Evolutionary conservation across 2,888 invertebrate species (phyloP).

Genomic region (Cremastobaeus sp.): DNA sequence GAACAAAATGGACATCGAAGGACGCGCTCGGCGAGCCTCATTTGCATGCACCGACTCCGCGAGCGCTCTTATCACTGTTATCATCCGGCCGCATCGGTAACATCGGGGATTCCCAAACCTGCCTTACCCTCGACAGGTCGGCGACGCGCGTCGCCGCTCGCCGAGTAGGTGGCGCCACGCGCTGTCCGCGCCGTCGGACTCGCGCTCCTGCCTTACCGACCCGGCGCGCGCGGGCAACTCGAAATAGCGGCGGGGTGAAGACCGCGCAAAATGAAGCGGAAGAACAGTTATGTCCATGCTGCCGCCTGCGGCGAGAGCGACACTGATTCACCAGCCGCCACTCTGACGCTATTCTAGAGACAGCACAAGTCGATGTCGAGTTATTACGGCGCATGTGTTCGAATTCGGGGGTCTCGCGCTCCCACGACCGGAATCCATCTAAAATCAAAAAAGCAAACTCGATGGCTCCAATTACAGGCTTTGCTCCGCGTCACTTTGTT

Average conservation of each 20-base stretch:
- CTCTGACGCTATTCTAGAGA: slow-evolving; percentile 22
- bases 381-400: slow-evolving; percentile 48
- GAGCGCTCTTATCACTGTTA: no score
- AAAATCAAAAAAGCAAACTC: slow-evolving; percentile 24
- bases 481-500: neutral
- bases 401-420: slow-evolving; percentile 1
- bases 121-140: slow-evolving; percentile 28
- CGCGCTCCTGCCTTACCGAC: slow-evolving; percentile 59
- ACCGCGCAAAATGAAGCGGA: slow-evolving; percentile 58
- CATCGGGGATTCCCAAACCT: slow-evolving; percentile 16
- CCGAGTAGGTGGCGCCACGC: slow-evolving; percentile 42
- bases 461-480: slow-evolving; percentile 1
- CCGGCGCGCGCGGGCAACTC: slow-evolving; percentile 33
- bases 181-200: no score
- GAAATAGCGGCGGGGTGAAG: slow-evolving; percentile 59
- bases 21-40: slow-evolving; percentile 16
- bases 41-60: slow-evolving; percentile 10
- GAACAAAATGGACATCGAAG: slow-evolving; percentile 40
- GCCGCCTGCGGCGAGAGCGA: slow-evolving; percentile 59
- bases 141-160: neutral
- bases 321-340: slow-evolving; percentile 63
- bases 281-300: slow-evolving; percentile 69
- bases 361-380: slow-evolving; percentile 47
- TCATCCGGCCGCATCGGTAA: slow-evolving; percentile 32
- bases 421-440: neutral